phyloP scores from a whole-genome alignment of 2,113 vertebrate genomes.

The Phoenicopterus ruber region DNA sequence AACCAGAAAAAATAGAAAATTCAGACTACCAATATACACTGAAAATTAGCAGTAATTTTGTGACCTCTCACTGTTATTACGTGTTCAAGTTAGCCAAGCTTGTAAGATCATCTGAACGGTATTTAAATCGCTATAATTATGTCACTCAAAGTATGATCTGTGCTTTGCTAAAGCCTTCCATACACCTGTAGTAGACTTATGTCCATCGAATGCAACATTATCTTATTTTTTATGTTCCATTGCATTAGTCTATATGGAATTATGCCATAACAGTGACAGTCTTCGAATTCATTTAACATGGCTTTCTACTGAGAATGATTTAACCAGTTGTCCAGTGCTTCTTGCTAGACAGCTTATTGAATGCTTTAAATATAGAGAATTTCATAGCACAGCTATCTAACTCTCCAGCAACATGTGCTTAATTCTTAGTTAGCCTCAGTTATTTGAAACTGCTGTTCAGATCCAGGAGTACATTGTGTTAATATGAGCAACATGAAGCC shows the following conservation, averaged over 20 bases:
- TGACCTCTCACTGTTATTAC: neutral
- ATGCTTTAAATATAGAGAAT: neutral
- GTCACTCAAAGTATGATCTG: neutral
- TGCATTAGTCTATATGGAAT: neutral
- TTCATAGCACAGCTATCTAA: neutral
- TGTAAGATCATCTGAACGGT: neutral
- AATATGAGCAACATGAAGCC: neutral
- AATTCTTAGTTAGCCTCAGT: neutral
- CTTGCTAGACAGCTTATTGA: neutral
- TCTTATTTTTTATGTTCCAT: neutral
- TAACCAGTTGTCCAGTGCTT: neutral
- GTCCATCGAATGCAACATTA: neutral
- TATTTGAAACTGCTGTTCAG: neutral
- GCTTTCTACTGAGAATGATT: neutral
- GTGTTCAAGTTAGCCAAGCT: neutral
- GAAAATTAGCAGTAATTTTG: neutral
- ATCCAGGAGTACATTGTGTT: neutral
- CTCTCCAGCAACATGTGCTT: neutral
- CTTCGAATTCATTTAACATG: neutral
- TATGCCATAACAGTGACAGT: neutral
- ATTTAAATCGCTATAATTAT: neutral
- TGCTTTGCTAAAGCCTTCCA: neutral
- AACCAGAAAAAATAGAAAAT: neutral
- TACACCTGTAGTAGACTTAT: neutral
- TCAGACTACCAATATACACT: neutral